Percentiles rank a stretch among this genome's conserved stretches.
Evolutionary conservation across 2,113 vertebrate genomes (phyloP).

Genomic region (Zosterops lateralis): DNA sequence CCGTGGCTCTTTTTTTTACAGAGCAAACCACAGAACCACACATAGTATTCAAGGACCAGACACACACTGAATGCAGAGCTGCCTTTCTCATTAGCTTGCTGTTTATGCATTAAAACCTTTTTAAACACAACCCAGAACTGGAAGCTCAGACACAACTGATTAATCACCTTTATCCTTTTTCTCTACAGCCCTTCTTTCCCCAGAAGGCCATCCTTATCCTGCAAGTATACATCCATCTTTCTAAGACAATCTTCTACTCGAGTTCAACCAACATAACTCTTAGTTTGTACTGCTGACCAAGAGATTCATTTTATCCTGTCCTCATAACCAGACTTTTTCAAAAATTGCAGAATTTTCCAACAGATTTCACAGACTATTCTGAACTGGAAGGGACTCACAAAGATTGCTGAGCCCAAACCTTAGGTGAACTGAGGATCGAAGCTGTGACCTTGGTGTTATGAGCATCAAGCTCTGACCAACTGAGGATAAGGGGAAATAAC

Average conservation of each 20-base stretch:
- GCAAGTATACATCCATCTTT: background rate
- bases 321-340: background rate
- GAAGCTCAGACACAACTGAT: background rate
- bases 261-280: background rate
- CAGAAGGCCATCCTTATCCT: background rate
- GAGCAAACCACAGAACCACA: background rate
- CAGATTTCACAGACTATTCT: background rate
- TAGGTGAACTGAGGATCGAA: fast-evolving
- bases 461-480: background rate
- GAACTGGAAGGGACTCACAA: background rate
- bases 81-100: background rate
- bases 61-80: background rate
- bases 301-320: background rate
- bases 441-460: too few species aligned
- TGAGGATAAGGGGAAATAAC: background rate
- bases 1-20: background rate
- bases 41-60: background rate
- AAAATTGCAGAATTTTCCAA: background rate
- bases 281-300: background rate
- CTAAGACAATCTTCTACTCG: background rate
- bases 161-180: background rate
- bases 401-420: background rate
- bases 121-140: background rate
- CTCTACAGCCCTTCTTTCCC: background rate
- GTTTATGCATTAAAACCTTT: background rate